A percentile compares a stretch with the other conserved stretches of the same genome.
Evolutionary conservation across 2,113 vertebrate genomes (phyloP).

Genomic region (Ameiurus melas): DNA sequence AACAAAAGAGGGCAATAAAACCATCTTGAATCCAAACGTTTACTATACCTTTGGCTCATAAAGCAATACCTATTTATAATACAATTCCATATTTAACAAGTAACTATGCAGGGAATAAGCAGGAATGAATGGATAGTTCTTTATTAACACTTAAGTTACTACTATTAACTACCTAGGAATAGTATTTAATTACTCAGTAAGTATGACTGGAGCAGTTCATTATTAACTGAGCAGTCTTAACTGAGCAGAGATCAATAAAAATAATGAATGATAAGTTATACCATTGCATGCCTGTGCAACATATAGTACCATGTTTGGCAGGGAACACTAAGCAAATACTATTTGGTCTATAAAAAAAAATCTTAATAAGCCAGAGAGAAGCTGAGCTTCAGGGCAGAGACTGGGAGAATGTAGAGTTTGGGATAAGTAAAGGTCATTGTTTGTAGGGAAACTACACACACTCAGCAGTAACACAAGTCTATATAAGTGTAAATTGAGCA

Average conservation of each 20-base stretch:
- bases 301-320: constrained; percentile 61
- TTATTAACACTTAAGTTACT: neutral
- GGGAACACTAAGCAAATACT: constrained; percentile 22
- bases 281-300: constrained; percentile 38
- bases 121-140: neutral
- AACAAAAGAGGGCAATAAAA: neutral
- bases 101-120: neutral
- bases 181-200: neutral
- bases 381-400: constrained; percentile 26
- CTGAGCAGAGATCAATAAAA: neutral
- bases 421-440: constrained; percentile 52
- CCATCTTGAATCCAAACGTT: neutral
- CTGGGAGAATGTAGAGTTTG: constrained; percentile 34
- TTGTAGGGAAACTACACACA: constrained; percentile 18
- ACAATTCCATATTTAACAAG: neutral
- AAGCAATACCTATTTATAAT: neutral
- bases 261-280: constrained; percentile 18
- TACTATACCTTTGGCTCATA: neutral
- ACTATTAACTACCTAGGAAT: neutral
- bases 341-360: neutral
- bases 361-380: neutral
- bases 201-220: neutral
- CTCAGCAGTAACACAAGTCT: neutral
- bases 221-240: neutral
- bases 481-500: neutral